A percentile compares a stretch with the other conserved stretches of the same genome.
These are phyloP conservation scores for Acomys russatus DNA, from an alignment of 2,797 vertebrate species.

Conservation along the genomic window DNA sequence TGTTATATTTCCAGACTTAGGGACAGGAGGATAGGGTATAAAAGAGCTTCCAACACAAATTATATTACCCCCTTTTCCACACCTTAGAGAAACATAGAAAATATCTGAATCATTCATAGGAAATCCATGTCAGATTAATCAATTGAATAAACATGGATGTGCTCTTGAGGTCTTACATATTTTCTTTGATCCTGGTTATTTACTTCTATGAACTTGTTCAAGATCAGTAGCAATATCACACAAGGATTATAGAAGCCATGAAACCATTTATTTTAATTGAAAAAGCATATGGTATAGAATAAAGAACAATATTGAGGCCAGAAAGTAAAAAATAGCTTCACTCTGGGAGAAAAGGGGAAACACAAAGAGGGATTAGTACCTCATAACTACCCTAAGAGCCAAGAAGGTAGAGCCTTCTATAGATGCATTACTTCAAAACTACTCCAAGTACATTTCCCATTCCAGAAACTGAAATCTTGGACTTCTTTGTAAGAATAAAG, in stretches of 20 bases:
- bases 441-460: neutral
- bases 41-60: neutral
- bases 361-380: neutral
- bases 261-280: neutral
- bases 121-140: neutral
- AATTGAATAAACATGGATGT: neutral
- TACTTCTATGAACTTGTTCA: neutral
- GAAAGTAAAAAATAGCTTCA: neutral
- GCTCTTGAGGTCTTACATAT: neutral
- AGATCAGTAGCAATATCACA: neutral
- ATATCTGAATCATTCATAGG: neutral
- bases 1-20: too few relatives aligned
- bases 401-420: neutral
- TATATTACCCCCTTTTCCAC: accelerated
- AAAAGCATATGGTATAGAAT: neutral
- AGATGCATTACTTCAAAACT: neutral
- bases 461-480: neutral
- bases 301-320: neutral
- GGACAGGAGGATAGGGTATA: neutral
- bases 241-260: neutral
- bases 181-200: neutral
- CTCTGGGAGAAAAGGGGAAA: neutral
- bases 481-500: neutral
- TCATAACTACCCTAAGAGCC: neutral
- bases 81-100: neutral